A percentile compares a stretch with the other conserved stretches of the same genome.
Conservation (phyloP, 2,888 invertebrate genomes). For the Lordiphosa fenestrarum region DNA sequence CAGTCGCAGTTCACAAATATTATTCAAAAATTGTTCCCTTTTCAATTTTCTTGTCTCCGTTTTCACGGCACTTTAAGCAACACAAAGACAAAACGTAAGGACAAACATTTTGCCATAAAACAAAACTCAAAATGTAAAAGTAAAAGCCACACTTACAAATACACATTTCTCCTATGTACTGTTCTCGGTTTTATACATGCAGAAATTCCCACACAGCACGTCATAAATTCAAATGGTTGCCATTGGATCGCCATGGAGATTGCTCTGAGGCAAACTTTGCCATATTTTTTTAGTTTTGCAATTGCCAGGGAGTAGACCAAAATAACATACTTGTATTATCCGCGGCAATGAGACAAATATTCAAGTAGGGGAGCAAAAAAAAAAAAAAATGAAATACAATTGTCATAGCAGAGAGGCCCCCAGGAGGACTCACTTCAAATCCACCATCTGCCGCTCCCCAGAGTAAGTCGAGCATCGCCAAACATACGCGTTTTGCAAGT, state of each 20-base stretch:
- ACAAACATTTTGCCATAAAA: conserved; percentile 14
- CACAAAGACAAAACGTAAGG: conserved; percentile 32
- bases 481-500: conserved; percentile 29
- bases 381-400: conserved; percentile 54
- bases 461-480: conserved; percentile 33
- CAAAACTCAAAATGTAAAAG: conserved; percentile 34
- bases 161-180: conserved; percentile 22
- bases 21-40: background rate
- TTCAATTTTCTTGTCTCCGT: conserved; percentile 62
- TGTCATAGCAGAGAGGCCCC: conserved; percentile 60
- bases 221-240: conserved; percentile 68
- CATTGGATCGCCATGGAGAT: conserved; percentile 46
- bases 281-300: conserved; percentile 64
- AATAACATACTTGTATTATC: conserved; percentile 19
- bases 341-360: conserved; percentile 64
- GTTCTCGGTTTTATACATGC: conserved; percentile 21
- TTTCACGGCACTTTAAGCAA: conserved; percentile 69
- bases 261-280: conserved; percentile 68
- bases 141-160: conserved; percentile 39
- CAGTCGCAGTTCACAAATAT: no score
- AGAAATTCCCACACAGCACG: conserved; percentile 62
- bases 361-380: conserved; percentile 32
- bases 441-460: conserved; percentile 58
- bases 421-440: conserved; percentile 64
- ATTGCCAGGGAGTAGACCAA: conserved; percentile 53